Evolutionary conservation across 1,140 invertebrate species (phyloP).

Genomic region (Acromyrmex heyeri): DNA sequence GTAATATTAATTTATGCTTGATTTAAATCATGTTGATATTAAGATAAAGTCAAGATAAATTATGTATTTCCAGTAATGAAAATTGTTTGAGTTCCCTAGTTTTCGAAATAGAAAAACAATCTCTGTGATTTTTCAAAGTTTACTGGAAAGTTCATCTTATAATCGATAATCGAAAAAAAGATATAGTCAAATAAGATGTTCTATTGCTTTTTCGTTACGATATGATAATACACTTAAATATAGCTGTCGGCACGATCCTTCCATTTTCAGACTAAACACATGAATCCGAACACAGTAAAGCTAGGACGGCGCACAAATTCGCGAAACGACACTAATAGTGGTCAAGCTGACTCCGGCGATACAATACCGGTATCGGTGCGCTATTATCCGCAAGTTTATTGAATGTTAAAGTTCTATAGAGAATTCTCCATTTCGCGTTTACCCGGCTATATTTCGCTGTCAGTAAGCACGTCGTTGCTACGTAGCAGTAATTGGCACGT

Average conservation of each 20-base stretch:
- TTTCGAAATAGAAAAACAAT: background rate
- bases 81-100: background rate
- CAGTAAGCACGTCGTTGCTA: conserved; percentile 53
- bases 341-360: conserved; percentile 47
- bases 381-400: conserved; percentile 65
- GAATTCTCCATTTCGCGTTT: conserved; percentile 64
- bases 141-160: background rate
- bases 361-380: conserved; percentile 44
- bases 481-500: conserved; percentile 56
- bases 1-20: conserved; percentile 6
- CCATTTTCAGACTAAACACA: conserved; percentile 42
- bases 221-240: conserved; percentile 29
- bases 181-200: conserved; percentile 8
- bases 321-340: conserved; percentile 53
- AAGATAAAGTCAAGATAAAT: background rate
- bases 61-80: background rate
- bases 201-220: too few species aligned
- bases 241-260: conserved; percentile 21
- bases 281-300: conserved; percentile 38
- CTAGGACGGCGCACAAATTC: conserved; percentile 30
- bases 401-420: conserved; percentile 54
- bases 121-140: background rate
- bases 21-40: conserved; percentile 11
- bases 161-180: background rate
- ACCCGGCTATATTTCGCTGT: conserved; percentile 58